A percentile compares a stretch with the other conserved stretches of the same genome.
These are phyloP conservation scores for Gephyroberyx darwinii DNA, from an alignment of 2,797 vertebrate genomes.

Conservation along the genomic window DNA sequence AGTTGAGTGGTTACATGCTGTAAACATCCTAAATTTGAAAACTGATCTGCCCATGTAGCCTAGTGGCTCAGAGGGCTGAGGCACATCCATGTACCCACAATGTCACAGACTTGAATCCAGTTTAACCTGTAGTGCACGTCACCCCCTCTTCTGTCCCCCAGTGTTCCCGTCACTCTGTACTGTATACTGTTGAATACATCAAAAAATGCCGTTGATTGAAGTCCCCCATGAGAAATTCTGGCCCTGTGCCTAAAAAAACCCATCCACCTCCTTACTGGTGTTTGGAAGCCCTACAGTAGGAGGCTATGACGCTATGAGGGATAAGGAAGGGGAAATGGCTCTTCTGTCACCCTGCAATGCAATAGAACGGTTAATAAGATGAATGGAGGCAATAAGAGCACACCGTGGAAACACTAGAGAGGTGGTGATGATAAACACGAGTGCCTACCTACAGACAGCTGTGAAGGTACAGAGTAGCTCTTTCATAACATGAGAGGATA, in stretches of 20 bases:
- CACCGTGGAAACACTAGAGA: constrained; percentile 50
- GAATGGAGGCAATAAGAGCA: constrained; percentile 60
- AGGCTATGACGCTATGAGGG: constrained; percentile 18
- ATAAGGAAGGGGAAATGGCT: constrained; percentile 36
- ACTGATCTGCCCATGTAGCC: background rate
- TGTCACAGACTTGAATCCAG: background rate
- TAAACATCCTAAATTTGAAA: background rate
- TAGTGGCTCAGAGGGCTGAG: constrained; percentile 8
- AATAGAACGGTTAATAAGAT: constrained; percentile 50
- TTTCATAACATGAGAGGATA: constrained; percentile 15
- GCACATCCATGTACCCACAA: background rate
- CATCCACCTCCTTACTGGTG: constrained; percentile 21
- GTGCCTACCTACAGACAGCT: constrained; percentile 17
- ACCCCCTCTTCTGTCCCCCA: background rate
- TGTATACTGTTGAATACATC: background rate
- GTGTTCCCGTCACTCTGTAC: background rate
- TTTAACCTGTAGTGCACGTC: background rate
- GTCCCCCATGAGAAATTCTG: constrained; percentile 16
- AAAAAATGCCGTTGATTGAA: constrained; percentile 6
- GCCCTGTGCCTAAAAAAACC: constrained; percentile 18
- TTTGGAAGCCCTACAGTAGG: constrained; percentile 17
- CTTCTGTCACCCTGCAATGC: constrained; percentile 24
- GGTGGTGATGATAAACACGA: constrained; percentile 43
- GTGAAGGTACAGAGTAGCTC: constrained; percentile 6
- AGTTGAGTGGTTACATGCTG: constrained; percentile 1